Percentiles rank a stretch among this genome's conserved stretches.
phyloP scores from a whole-genome alignment of 1,140 invertebrate species.

The Calycopis cecrops region DNA sequence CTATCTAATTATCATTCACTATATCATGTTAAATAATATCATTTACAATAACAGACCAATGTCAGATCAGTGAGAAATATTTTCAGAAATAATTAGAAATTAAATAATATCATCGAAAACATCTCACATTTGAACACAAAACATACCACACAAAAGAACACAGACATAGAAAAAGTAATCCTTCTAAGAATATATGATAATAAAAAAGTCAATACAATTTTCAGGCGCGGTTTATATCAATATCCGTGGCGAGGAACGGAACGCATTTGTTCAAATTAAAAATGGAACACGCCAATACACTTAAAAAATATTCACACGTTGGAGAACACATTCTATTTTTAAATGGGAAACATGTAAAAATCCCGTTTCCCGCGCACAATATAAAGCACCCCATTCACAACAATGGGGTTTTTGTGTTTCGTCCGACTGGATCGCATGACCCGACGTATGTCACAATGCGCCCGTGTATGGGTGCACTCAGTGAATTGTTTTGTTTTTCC shows the following conservation, averaged over 20 bases:
- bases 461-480: constrained; percentile 62
- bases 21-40: no score
- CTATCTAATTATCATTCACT: no score
- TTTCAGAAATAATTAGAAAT: no score
- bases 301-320: constrained; percentile 63
- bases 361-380: constrained; percentile 51
- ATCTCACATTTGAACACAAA: not conserved
- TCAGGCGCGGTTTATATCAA: constrained; percentile 20
- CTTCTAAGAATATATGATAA: constrained; percentile 14
- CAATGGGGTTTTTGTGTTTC: constrained; percentile 62
- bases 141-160: constrained; percentile 5
- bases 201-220: constrained; percentile 33
- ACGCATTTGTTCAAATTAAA: constrained; percentile 62
- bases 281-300: constrained; percentile 62
- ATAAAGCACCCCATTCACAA: constrained; percentile 60
- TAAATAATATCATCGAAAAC: no score
- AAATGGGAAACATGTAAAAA: constrained; percentile 62
- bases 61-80: no score
- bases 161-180: not conserved
- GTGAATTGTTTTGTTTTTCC: constrained; percentile 62
- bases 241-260: constrained; percentile 34
- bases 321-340: constrained; percentile 55
- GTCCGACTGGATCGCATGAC: constrained; percentile 49
- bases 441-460: constrained; percentile 61
- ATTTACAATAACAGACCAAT: no score